Conservation (phyloP, 1,140 invertebrate genomes). For the Maniola jurtina region DNA sequence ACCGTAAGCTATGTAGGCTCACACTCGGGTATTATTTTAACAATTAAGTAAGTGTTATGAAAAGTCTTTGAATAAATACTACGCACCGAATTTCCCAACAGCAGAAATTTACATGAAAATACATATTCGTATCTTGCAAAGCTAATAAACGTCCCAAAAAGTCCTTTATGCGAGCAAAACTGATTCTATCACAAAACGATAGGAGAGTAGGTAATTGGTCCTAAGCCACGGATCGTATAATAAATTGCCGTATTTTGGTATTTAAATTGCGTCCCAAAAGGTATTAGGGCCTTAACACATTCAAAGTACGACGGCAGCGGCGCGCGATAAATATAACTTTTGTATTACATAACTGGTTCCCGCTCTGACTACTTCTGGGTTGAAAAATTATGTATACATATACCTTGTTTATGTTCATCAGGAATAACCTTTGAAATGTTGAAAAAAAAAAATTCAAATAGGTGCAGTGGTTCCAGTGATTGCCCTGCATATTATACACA, state of each 20-base stretch:
- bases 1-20: too few relatives aligned
- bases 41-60: not conserved
- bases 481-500: too few relatives aligned
- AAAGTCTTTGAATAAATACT: not conserved
- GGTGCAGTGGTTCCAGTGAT: too few relatives aligned
- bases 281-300: too few relatives aligned
- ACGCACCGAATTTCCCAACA: not conserved
- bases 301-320: too few relatives aligned
- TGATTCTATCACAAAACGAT: conserved; percentile 8
- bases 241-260: conserved; percentile 42
- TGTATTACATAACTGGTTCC: too few relatives aligned
- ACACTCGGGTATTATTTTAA: not conserved
- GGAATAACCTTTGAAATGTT: too few relatives aligned
- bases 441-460: too few relatives aligned
- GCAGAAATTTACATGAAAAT: not conserved
- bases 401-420: too few relatives aligned
- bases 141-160: not conserved
- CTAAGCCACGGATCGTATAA: conserved; percentile 14
- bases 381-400: too few relatives aligned
- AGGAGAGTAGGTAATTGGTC: conserved; percentile 11
- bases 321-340: too few relatives aligned
- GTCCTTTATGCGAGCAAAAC: conserved; percentile 5
- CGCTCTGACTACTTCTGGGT: too few relatives aligned
- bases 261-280: conserved; percentile 31
- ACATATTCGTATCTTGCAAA: not conserved